A percentile compares a stretch with the other conserved stretches of the same genome.
Evolutionary conservation across 2,888 invertebrate genomes (phyloP).

Genomic region (Thelaira solivaga): DNA sequence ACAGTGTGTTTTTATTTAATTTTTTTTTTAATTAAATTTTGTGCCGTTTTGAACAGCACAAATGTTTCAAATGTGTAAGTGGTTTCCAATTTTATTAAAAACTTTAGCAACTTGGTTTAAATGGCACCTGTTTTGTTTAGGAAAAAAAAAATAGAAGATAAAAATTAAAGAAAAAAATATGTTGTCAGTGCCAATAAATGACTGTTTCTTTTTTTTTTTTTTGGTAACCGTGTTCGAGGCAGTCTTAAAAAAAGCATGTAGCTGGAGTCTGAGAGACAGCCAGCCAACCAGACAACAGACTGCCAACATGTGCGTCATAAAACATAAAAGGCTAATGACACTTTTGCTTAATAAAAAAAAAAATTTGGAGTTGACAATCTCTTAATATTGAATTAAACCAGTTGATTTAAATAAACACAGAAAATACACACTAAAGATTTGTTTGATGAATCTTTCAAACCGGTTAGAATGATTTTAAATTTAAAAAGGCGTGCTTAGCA

Average conservation of each 20-base stretch:
- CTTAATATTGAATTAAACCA: background rate
- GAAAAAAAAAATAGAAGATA: too few relatives aligned
- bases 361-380: background rate
- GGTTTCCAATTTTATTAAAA: background rate
- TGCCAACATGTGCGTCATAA: too few relatives aligned
- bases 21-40: constrained; percentile 4
- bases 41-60: background rate
- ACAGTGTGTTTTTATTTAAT: background rate
- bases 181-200: background rate
- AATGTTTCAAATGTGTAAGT: background rate
- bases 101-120: background rate
- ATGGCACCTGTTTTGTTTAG: constrained; percentile 32
- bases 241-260: background rate
- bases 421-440: too few relatives aligned
- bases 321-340: too few relatives aligned
- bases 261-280: background rate
- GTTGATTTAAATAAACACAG: too few relatives aligned
- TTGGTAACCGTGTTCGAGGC: background rate
- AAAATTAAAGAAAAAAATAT: background rate
- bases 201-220: background rate
- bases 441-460: too few relatives aligned
- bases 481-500: too few relatives aligned
- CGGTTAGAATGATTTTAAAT: too few relatives aligned
- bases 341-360: background rate
- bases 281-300: background rate